phyloP scores from a whole-genome alignment of 1,140 invertebrate species.

The Drosophila repletoides region DNA sequence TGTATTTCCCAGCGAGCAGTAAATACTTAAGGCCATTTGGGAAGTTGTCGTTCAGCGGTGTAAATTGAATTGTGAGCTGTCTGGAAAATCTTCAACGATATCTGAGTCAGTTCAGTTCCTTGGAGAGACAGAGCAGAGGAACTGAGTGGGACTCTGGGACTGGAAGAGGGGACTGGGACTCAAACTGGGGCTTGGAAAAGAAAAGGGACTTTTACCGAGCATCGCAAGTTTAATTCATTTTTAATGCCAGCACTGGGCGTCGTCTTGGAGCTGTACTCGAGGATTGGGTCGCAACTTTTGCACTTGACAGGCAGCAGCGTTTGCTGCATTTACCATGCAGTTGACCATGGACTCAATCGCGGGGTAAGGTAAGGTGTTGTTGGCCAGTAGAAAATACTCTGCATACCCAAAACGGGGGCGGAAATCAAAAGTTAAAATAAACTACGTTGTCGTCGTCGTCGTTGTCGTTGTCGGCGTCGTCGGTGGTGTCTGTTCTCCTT shows the following conservation, averaged over 20 bases:
- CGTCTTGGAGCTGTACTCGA: constrained; percentile 30
- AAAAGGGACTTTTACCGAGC: neutral
- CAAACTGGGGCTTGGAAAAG: no score
- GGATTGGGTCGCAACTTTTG: constrained; percentile 49
- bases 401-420: constrained; percentile 47
- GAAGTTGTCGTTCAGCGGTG: constrained; percentile 3
- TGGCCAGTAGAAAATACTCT: constrained; percentile 10
- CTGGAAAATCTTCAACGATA: constrained; percentile 4
- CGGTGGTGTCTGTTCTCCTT: constrained; percentile 48
- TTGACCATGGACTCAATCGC: neutral
- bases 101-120: neutral
- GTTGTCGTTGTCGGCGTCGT: constrained; percentile 13
- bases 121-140: neutral
- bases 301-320: constrained; percentile 32
- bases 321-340: constrained; percentile 51
- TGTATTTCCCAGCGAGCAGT: neutral
- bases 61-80: constrained; percentile 35
- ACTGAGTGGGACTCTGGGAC: neutral
- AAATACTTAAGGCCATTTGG: constrained; percentile 8
- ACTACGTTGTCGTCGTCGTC: constrained; percentile 54
- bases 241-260: constrained; percentile 53
- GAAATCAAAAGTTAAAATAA: constrained; percentile 81
- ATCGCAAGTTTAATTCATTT: constrained; percentile 65
- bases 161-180: no score
- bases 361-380: neutral